Conservation (phyloP, 1,140 invertebrate genomes). For the Diachasma alloeum region DNA sequence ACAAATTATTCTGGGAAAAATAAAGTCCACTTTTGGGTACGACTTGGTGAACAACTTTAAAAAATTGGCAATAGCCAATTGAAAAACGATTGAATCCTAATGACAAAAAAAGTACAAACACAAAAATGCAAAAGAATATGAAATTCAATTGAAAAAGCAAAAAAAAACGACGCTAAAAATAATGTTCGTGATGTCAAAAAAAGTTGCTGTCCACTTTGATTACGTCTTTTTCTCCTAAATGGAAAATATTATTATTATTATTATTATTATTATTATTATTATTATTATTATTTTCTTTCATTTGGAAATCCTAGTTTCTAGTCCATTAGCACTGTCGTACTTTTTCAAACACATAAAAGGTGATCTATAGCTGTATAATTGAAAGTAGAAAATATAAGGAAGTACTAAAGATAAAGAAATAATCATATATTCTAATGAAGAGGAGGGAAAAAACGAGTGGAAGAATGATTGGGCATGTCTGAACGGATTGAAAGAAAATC, state of each 20-base stretch:
- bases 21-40: neutral
- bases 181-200: conserved; percentile 33
- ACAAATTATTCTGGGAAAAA: neutral
- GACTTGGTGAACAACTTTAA: neutral
- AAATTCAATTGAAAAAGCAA: conserved; percentile 15
- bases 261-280: conserved; percentile 24
- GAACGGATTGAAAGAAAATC: conserved; percentile 20
- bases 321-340: conserved; percentile 54
- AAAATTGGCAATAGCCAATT: neutral
- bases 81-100: conserved; percentile 42
- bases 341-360: conserved; percentile 41
- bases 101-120: conserved; percentile 56
- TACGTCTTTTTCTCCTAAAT: conserved; percentile 19
- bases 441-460: neutral
- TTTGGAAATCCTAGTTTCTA: conserved; percentile 50
- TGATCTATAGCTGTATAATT: conserved; percentile 42
- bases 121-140: neutral
- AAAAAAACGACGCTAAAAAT: conserved; percentile 47
- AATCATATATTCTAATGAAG: conserved; percentile 8
- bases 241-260: conserved; percentile 1
- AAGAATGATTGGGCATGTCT: neutral
- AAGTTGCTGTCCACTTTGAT: conserved; percentile 28
- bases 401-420: conserved; percentile 19
- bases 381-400: conserved; percentile 17
- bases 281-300: conserved; percentile 38